Evolutionary conservation across 2,888 invertebrate species (phyloP).

Genomic region (Dynastes tityus): DNA sequence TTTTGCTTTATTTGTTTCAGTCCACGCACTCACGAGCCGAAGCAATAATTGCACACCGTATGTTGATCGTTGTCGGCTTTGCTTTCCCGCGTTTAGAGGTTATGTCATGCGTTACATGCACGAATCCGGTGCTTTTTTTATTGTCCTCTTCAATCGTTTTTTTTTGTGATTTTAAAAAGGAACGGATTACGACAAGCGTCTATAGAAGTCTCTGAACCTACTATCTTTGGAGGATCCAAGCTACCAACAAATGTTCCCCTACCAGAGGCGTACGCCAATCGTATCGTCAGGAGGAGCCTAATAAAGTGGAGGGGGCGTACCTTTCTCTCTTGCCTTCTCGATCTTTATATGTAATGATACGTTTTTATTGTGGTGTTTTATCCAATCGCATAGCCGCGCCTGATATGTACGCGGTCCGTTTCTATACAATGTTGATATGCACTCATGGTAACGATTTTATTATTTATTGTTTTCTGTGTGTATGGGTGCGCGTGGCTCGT

Average conservation of each 20-base stretch:
- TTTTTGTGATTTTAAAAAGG: conserved; percentile 36
- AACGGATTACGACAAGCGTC: conserved; percentile 43
- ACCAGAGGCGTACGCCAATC: conserved; percentile 59
- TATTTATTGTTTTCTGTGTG: conserved; percentile 49
- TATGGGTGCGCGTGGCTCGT: conserved; percentile 15
- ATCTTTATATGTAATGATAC: conserved; percentile 65
- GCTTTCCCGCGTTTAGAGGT: conserved; percentile 53
- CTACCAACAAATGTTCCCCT: conserved; percentile 44
- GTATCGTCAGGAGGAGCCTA: conserved; percentile 65
- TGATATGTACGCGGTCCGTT: conserved; percentile 18
- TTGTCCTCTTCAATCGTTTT: conserved; percentile 18
- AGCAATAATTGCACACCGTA: conserved; percentile 9
- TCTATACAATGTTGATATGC: conserved; percentile 61
- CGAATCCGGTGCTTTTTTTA: conserved; percentile 9
- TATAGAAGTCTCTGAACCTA: conserved; percentile 46
- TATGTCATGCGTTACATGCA: conserved; percentile 57
- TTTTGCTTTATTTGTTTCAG: neutral
- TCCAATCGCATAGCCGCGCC: conserved; percentile 64
- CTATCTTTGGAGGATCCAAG: conserved; percentile 47
- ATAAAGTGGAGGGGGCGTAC: conserved; percentile 65
- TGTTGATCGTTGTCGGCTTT: neutral
- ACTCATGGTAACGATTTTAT: conserved; percentile 49
- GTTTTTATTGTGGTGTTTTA: conserved; percentile 68
- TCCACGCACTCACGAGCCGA: conserved; percentile 32
- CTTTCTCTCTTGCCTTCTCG: conserved; percentile 56